phyloP scores from a whole-genome alignment of 2,797 vertebrate genomes.

The Cygnus olor region DNA sequence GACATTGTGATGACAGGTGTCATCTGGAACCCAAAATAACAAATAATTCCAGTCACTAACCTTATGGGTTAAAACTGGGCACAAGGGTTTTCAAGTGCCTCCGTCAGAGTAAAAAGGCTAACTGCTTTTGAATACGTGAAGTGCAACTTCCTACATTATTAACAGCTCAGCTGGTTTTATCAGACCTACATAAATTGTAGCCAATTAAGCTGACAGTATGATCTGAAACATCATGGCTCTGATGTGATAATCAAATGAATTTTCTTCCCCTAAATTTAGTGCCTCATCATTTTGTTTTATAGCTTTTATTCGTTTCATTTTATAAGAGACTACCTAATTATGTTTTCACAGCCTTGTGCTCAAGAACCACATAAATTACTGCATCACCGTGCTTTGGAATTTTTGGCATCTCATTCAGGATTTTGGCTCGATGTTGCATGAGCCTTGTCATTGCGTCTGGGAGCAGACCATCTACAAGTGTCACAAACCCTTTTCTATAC shows the following conservation, averaged over 20 bases:
- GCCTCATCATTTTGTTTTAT: slow-evolving; percentile 67
- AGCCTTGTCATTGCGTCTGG: not conserved
- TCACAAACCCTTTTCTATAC: not conserved
- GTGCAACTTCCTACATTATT: slow-evolving; percentile 45
- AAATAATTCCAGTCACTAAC: not conserved
- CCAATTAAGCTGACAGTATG: slow-evolving; percentile 67
- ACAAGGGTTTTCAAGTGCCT: slow-evolving; percentile 21
- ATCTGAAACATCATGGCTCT: slow-evolving; percentile 62
- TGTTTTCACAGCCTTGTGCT: slow-evolving; percentile 42
- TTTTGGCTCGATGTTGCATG: not conserved
- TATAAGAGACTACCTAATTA: slow-evolving; percentile 67
- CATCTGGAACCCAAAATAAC: not conserved
- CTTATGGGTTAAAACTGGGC: not conserved
- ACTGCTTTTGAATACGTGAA: slow-evolving; percentile 43
- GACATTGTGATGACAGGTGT: not conserved
- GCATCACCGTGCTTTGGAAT: not conserved
- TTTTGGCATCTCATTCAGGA: slow-evolving; percentile 40
- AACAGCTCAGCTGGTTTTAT: slow-evolving; percentile 55
- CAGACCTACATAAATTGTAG: slow-evolving; percentile 65
- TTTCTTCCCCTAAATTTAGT: slow-evolving; percentile 70
- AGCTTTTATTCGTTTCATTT: slow-evolving; percentile 58
- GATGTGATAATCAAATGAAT: slow-evolving; percentile 68
- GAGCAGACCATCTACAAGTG: not conserved
- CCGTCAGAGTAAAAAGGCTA: slow-evolving; percentile 36
- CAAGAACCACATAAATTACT: slow-evolving; percentile 30